Evolutionary conservation across 2,113 vertebrate species (phyloP), one percentile per base, ranked within the genome.

Genomic region (Ellobius talpinus): DNA sequence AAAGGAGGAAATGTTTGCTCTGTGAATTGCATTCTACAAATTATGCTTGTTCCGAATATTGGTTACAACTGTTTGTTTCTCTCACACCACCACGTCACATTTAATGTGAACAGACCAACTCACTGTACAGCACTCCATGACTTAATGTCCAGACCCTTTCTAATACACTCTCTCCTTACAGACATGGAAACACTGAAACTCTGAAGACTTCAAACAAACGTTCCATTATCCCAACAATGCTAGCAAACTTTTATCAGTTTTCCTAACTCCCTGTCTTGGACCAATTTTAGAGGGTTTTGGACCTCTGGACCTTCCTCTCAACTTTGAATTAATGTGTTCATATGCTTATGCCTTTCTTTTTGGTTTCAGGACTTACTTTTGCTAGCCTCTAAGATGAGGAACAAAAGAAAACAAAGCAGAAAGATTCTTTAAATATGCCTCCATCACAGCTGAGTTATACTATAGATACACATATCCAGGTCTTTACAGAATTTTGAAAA

Each of bases 101-200:
- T 95, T 94, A 68, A 96, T 92, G 45, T 77, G 94, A 73, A 96
- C 45, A 70, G 73, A 82, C 4, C 36, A 70, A 63, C 24, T 90
- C 6, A 0, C 63, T 90, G 6, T n/a, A 29, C 0, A 29, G 3
- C 16, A 73, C 52, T 87, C 66, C 13, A 45, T 29, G 17, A 65
- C 95, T 96, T 96, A 84, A 86, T 96, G 89, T 94, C 52, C 26
- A 97, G 89, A 92, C 12, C 21, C 73, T 81, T 93, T 92, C 66
- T 92, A 52, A 68, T 90, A 88, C 16, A 58, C 97, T 68, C 61
- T 96, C 47, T 94, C 66, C 19, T 65, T 95, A 47, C 10, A 21
- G 33, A 87, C 85, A 89, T 82, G 58, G 95, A 94, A 97, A 68
- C 42, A 26, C 36, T 36, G 52, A 73, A 89, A 94, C 45, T 68